Base-by-base conservation (phyloP, 2,797 vertebrate genomes). In the Ptychobarbus kaznakovi region DNA sequence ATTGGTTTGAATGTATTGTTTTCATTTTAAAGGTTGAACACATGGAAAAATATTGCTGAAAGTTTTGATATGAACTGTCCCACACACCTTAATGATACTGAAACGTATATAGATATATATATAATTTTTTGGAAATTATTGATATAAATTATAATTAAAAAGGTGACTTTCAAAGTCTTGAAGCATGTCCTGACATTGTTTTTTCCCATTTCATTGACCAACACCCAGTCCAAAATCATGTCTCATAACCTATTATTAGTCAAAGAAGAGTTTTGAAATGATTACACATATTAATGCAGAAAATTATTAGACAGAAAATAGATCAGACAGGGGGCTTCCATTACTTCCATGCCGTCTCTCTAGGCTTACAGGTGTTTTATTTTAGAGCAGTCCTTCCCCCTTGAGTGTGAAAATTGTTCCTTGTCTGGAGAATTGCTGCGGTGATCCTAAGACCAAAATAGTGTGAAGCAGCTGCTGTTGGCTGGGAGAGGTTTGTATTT, bases 361-460 rank as follows among this genome's bases (percentile, higher is more conserved):
- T 49, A 84, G 85, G 51, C 66, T 83, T 44, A 86, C 68, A 86
- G 81, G 20, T 88, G 51, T 86, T 91, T 85, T 90, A 90, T 90
- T 84, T 85, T 86, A 86, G 84, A 86, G 58, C 69, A 40, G 85
- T 89, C 84, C 51, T 72, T 86, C 73, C 88, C 86, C 40, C 61
- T 80, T 58, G 77, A 28, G 91, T 92, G 91, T 93, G 88, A 92
- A 92, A 91, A 88, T 91, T 90, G 91, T 91, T 91, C 85, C 61
- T 38, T 86, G 87, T 91, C 86, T 86, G 86, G 84, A 82, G 86
- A 83, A 88, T 89, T 72, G 85, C 79, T 61, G 73, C 84, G 75
- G 88, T 90, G 88, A 90, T 90, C 82, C 89, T 89, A 42, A 10
- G 82, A 92, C 93, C 56, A 90, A 92, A 94, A 94, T 94, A 94